Evolutionary conservation across 2,797 vertebrate genomes (phyloP), one percentile per base, ranked within the genome.

Genomic region (Petrocephalus schoutedeni): DNA sequence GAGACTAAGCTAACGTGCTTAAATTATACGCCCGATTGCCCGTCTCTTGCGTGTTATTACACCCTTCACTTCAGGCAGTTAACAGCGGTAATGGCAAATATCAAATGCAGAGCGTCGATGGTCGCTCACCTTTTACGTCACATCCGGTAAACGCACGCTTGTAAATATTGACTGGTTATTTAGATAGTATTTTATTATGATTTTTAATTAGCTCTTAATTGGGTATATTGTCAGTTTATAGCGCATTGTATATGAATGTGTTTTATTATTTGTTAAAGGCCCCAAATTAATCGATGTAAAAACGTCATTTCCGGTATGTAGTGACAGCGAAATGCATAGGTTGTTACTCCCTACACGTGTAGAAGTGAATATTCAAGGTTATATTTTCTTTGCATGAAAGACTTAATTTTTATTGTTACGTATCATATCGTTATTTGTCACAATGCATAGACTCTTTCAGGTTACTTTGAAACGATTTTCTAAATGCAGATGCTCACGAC

Each of bases 371-470:
- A 28, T 58, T 88, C 45, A 89, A 87, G 86, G 88, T 89, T 88
- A 32, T 16, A 45, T 28, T 23, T 32, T 23, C 49, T 10, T 23
- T 86, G 16, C 7, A 12, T 36, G 45, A 41, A 1, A 28, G 58
- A 53, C 54, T 84, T 23, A 9, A 53, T 0, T 23, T 23, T 85
- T 54, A 51, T 85, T 45, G 28, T 71, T 71, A 71, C 28, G 4
- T 7, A 36, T 71, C 32, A 14, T 71, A 16, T 36, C 14, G 0
- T 10, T 28, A 10, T 21, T 28, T 23, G 2, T 45, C 41, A 82
- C 14, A n/a, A 93, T 94, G 92, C 91, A 89, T 14, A 90, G 58
- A 67, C 41, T 92, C 28, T 8, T 93, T 0, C 90, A 87, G 77
- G n/a, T 89, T 32, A 58, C 89, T 8, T 28, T 91, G 45, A 85